phyloP scores from a whole-genome alignment of 2,888 invertebrate genomes.

The Pilophorus perplexus region DNA sequence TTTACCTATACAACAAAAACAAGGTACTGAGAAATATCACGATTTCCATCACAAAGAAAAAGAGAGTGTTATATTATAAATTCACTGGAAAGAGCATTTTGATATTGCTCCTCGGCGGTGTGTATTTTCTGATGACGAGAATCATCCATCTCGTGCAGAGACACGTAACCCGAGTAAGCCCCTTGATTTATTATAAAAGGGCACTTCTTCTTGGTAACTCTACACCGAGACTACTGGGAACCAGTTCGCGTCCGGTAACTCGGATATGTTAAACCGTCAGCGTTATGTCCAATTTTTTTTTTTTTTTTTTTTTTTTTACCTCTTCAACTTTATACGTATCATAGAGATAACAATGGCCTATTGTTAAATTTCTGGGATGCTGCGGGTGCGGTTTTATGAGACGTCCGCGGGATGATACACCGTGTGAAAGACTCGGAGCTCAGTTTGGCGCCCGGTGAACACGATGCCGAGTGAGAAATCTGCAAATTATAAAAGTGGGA shows the following conservation, averaged over 20 bases:
- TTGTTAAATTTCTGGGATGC: slow-evolving; percentile 24
- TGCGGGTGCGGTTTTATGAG: background rate
- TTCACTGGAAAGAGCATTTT: too few relatives aligned
- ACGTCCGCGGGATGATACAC: background rate
- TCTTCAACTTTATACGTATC: background rate
- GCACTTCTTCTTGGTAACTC: slow-evolving; percentile 23
- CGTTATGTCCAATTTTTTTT: background rate
- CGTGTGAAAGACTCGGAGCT: too few relatives aligned
- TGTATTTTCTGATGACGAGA: slow-evolving; percentile 22
- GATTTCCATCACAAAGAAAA: too few relatives aligned
- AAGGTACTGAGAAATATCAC: too few relatives aligned
- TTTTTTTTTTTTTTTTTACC: background rate
- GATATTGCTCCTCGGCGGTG: background rate
- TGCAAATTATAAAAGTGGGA: too few relatives aligned
- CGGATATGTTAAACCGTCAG: slow-evolving; percentile 15
- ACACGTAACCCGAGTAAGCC: slow-evolving; percentile 25
- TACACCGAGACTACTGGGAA: slow-evolving; percentile 24
- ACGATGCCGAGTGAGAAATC: too few relatives aligned
- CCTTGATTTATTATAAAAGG: slow-evolving; percentile 31
- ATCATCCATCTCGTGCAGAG: slow-evolving; percentile 21
- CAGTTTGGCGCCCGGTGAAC: too few relatives aligned
- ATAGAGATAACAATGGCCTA: slow-evolving; percentile 1
- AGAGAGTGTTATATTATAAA: too few relatives aligned
- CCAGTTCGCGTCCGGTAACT: background rate
- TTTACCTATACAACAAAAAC: too few relatives aligned